Conservation (phyloP, 1,140 invertebrate genomes). For the Hestina assimilis region DNA sequence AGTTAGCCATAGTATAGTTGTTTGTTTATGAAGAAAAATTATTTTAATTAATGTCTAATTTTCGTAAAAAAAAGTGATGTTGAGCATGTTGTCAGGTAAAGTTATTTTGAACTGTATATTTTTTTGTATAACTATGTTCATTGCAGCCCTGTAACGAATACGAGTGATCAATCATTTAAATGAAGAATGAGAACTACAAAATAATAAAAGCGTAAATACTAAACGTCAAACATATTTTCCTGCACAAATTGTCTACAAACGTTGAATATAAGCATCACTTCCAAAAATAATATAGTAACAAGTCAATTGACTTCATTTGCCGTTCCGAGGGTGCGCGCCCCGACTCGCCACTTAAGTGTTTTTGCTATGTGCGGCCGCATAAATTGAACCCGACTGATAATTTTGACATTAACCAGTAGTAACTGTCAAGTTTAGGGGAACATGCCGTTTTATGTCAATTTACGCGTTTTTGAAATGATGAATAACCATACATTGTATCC, state of each 20-base stretch:
- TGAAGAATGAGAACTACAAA: too few species aligned
- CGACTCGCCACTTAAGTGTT: constrained; percentile 58
- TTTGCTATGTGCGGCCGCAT: constrained; percentile 56
- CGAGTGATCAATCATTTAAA: too few species aligned
- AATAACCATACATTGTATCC: constrained; percentile 34
- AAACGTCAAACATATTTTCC: background rate
- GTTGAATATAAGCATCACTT: constrained; percentile 4
- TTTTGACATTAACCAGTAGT: constrained; percentile 73
- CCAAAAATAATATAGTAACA: constrained; percentile 59
- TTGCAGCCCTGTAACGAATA: too few species aligned
- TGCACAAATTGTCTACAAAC: background rate
- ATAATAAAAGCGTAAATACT: background rate
- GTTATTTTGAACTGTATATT: too few species aligned
- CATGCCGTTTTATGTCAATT: constrained; percentile 64
- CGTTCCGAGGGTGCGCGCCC: constrained; percentile 46
- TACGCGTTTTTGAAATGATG: constrained; percentile 45
- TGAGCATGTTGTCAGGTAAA: too few species aligned
- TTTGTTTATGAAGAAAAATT: too few species aligned
- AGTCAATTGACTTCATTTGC: constrained; percentile 53
- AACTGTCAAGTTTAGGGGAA: constrained; percentile 61
- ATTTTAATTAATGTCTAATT: too few species aligned
- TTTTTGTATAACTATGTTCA: too few species aligned
- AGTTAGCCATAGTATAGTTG: too few species aligned
- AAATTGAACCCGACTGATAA: constrained; percentile 68
- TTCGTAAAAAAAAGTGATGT: too few species aligned